A percentile compares a stretch with the other conserved stretches of the same genome.
phyloP scores from a whole-genome alignment of 37 sponge, comb jelly and placozoan genomes.

The Oopsacas minuta region DNA sequence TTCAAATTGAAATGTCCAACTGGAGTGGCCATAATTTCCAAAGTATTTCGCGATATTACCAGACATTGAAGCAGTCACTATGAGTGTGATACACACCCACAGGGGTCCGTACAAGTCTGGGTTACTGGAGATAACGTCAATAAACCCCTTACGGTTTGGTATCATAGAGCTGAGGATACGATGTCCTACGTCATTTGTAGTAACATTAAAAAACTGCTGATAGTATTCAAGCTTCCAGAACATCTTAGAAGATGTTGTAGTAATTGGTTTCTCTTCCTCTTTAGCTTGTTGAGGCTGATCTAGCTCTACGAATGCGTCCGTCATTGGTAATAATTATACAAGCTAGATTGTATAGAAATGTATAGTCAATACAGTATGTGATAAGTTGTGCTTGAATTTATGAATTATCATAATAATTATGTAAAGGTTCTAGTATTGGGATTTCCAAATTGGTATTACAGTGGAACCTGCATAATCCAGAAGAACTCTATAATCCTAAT shows the following conservation, averaged over 20 bases:
- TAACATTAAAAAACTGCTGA: constrained; percentile 64
- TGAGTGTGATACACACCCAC: constrained; percentile 74
- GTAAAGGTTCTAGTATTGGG: too few species aligned
- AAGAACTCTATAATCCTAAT: too few species aligned
- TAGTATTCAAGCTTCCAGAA: constrained; percentile 44
- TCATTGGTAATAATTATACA: not conserved
- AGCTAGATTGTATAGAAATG: not conserved
- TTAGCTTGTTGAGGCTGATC: not conserved
- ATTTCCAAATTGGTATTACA: too few species aligned
- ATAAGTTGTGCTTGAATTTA: too few species aligned
- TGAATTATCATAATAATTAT: too few species aligned
- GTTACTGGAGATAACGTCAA: constrained; percentile 25
- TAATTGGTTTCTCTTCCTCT: not conserved
- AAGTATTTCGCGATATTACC: constrained; percentile 57
- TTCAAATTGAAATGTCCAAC: constrained; percentile 47
- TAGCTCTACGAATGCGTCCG: not conserved
- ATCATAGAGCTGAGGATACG: constrained; percentile 44
- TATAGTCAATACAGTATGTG: not conserved
- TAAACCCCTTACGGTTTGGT: constrained; percentile 28
- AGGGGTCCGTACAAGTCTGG: constrained; percentile 74
- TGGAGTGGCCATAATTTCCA: not conserved
- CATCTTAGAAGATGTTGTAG: not conserved
- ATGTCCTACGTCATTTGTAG: constrained; percentile 45
- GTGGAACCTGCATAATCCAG: too few species aligned
- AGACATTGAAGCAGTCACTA: constrained; percentile 53